phyloP scores from a whole-genome alignment of 2,888 invertebrate genomes.

The Spisula subtruncata region DNA sequence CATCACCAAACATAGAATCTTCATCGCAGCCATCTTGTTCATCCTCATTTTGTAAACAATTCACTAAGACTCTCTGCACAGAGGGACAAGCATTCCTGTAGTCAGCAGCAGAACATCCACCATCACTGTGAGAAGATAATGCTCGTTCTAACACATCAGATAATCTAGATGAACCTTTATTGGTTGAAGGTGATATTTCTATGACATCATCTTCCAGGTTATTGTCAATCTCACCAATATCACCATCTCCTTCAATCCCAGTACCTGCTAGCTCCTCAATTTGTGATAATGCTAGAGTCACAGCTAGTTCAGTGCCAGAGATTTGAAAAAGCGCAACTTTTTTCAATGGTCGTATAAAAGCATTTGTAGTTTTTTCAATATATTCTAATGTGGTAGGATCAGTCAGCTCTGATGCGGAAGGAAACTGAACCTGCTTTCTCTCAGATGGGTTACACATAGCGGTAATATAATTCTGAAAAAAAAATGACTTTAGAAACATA shows the following conservation, averaged over 20 bases:
- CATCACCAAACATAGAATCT: constrained; percentile 67
- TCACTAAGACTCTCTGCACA: constrained; percentile 75
- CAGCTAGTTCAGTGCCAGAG: constrained; percentile 78
- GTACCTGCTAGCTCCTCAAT: constrained; percentile 79
- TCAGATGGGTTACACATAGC: constrained; percentile 77
- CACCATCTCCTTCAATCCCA: constrained; percentile 48
- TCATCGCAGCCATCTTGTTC: constrained; percentile 63
- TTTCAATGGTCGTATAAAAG: constrained; percentile 70
- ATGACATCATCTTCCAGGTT: constrained; percentile 45
- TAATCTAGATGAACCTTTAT: constrained; percentile 64
- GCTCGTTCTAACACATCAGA: constrained; percentile 67
- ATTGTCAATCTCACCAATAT: constrained; percentile 34
- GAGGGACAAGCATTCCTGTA: constrained; percentile 67
- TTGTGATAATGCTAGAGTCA: constrained; percentile 83
- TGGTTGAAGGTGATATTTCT: constrained; percentile 59
- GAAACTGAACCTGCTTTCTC: constrained; percentile 70
- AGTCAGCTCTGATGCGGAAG: constrained; percentile 64
- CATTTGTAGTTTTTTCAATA: constrained; percentile 79
- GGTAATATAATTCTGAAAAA: constrained; percentile 79
- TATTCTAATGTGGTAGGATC: constrained; percentile 70
- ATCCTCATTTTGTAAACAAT: constrained; percentile 71
- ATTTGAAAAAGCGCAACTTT: constrained; percentile 74
- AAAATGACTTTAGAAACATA: too few species aligned
- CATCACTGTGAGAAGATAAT: constrained; percentile 76
- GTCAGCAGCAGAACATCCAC: constrained; percentile 71